Base-by-base conservation (phyloP, 2,888 invertebrate species). In the Callosobruchus maculatus region DNA sequence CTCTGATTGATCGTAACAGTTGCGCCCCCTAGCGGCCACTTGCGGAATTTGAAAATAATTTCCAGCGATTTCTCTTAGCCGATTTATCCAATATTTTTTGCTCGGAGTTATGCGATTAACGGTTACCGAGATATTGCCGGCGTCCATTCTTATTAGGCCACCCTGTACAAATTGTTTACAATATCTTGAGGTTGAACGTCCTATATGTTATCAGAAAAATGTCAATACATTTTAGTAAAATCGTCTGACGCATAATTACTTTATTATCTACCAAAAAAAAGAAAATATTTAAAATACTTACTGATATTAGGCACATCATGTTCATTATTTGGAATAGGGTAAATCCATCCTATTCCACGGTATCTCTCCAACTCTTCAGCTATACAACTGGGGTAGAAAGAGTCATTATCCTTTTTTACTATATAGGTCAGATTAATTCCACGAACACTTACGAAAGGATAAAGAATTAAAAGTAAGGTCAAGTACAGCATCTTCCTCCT, bases 261-360 rank as follows among this genome's bases (percentile, higher is more conserved):
- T 21, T 18, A 49, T 49, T 26, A 49, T 49, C 7, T 13, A 49
- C 21, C 67, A 70, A 30, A 67, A 49, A 70, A 30, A 74, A 68
- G 22, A 20, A 49, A 72, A 66, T 21, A 5, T 67, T 13, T 20
- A 72, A 70, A 70, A 20, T 72, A 80, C 83, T 82, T 77, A 85
- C 85, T 83, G 71, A 82, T 81, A 75, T 80, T 78, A 5, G 85
- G 84, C 70, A 83, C 71, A 31, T 79, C 76, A 69, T 79, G 78
- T 71, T 79, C 74, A 70, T 67, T 75, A 22, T 75, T 77, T n/a
- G 82, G 82, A 71, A 85, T 77, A 7, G 85, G 85, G 75, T 83
- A 86, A 22, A 83, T 78, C 85, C 85, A 86, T 21, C 84, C 85
- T 22, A 85, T 78, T 20, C 81, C 86, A n/a, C 81, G 77, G 78